Evolutionary conservation across 2,888 invertebrate genomes (phyloP).

Genomic region (Dione vanillae): DNA sequence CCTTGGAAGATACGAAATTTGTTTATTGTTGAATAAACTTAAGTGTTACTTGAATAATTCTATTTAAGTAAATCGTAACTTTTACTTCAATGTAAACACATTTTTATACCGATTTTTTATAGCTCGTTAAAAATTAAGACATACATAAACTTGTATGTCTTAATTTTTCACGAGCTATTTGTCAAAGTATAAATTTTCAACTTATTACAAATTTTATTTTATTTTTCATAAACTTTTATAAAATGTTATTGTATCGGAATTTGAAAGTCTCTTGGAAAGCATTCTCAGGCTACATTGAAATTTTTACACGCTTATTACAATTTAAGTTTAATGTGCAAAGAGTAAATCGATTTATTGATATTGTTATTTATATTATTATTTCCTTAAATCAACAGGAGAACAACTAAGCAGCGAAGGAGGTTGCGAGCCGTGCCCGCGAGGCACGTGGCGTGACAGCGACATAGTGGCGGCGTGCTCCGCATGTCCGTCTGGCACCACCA

Average conservation of each 20-base stretch:
- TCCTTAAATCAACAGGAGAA: constrained; percentile 82
- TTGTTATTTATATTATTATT: not conserved
- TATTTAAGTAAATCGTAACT: not conserved
- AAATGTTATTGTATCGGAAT: too few species aligned
- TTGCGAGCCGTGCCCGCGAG: constrained; percentile 96
- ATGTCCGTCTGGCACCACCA: constrained; percentile 96
- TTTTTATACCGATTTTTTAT: too few species aligned
- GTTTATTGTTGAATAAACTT: constrained; percentile 1
- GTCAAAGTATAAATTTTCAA: too few species aligned
- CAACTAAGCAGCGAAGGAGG: constrained; percentile 94
- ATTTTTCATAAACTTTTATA: too few species aligned
- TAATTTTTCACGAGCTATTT: too few species aligned
- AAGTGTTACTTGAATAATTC: not conserved
- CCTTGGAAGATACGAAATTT: constrained; percentile 7
- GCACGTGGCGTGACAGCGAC: constrained; percentile 93
- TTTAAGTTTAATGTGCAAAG: too few species aligned
- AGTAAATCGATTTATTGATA: not conserved
- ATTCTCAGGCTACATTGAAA: too few species aligned
- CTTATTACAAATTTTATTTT: too few species aligned
- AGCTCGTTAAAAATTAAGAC: too few species aligned
- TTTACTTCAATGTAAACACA: not conserved
- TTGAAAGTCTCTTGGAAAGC: too few species aligned
- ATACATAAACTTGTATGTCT: too few species aligned
- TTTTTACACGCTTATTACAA: too few species aligned
- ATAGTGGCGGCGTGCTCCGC: constrained; percentile 94